Base-by-base conservation (phyloP, 2,888 invertebrate species). In the Drosophila tripunctata region DNA sequence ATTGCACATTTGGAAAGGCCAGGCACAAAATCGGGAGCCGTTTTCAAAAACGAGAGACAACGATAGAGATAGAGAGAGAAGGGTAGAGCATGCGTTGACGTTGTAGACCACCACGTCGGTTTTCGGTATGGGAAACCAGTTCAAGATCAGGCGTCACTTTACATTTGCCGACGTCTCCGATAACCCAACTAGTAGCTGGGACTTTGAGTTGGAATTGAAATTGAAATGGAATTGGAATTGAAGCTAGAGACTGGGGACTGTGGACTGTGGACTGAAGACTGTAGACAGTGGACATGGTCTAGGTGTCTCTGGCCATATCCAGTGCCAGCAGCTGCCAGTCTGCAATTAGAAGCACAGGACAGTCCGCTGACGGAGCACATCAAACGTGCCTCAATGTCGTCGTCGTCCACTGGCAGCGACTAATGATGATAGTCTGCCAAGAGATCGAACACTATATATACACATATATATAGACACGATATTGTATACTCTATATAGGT, bases 91-190 rank as follows among this genome's bases (percentile, higher is more conserved):
- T 75, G n/a, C n/a, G 72, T 70, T 87, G 78, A 80, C 68, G 67
- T 60, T 56, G 58, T 75, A 75, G 89, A 88, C 87, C 89, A 88
- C 87, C 89, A 64, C 62, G 74, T 65, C 17, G 63, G 21, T 40
- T 22, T 43, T 4, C 35, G n/a, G n/a, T n/a, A n/a, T n/a, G 43
- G 35, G 38, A 43, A 86, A 88, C 87, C 89, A 88, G 87, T 87
- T 88, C 89, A 71, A 74, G 85, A 87, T 81, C 88, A 80, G 78
- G 75, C 80, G 67, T 78, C 79, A 84, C 78, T 81, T 78, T 69
- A 78, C 75, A 74, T 78, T 77, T 38, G 33, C 31, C 21, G 35
- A 21, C 35, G 67, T 45, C 43, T 45, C 19, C 22, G 56, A 48
- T 52, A 65, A 40, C 24, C 41, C 40, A 58, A 57, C 47, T 43